Percentiles rank a stretch among this genome's conserved stretches.
phyloP scores from a whole-genome alignment of 2,888 invertebrate species.

The Gymnoscelis rufifasciata region DNA sequence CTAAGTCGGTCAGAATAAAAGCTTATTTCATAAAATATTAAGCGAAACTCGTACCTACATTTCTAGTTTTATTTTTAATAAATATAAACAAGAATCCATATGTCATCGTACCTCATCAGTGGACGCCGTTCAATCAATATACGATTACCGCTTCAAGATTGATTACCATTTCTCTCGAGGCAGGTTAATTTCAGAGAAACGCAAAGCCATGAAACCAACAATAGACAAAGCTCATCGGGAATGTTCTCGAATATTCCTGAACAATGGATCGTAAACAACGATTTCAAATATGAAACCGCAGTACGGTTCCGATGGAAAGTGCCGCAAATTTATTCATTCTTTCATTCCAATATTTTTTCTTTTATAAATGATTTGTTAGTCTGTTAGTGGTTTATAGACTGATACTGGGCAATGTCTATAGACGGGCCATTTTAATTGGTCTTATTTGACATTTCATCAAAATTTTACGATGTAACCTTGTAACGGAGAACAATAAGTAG shows the following conservation, averaged over 20 bases:
- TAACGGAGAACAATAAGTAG: too few species aligned
- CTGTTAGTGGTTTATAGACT: too few species aligned
- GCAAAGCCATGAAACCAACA: constrained; percentile 4
- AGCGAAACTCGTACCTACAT: too few species aligned
- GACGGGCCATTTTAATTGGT: too few species aligned
- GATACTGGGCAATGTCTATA: too few species aligned
- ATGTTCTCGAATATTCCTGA: constrained; percentile 4
- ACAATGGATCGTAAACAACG: constrained; percentile 27
- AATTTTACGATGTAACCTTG: too few species aligned
- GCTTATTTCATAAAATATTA: too few species aligned
- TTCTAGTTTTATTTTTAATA: too few species aligned
- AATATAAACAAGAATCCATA: too few species aligned
- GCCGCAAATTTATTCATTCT: neutral
- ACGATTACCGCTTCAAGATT: neutral
- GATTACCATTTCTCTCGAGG: constrained; percentile 5
- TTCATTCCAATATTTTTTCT: neutral
- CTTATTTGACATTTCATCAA: too few species aligned
- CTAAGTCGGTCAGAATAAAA: too few species aligned
- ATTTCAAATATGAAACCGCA: constrained; percentile 23
- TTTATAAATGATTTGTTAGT: neutral
- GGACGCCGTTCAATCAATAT: neutral
- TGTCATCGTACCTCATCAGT: too few species aligned
- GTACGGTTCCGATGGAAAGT: constrained; percentile 18
- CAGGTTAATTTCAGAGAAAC: constrained; percentile 8
- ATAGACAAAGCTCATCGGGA: constrained; percentile 14